Conservation (phyloP, 2,113 vertebrate species). For the Xyliphius kryptos region DNA sequence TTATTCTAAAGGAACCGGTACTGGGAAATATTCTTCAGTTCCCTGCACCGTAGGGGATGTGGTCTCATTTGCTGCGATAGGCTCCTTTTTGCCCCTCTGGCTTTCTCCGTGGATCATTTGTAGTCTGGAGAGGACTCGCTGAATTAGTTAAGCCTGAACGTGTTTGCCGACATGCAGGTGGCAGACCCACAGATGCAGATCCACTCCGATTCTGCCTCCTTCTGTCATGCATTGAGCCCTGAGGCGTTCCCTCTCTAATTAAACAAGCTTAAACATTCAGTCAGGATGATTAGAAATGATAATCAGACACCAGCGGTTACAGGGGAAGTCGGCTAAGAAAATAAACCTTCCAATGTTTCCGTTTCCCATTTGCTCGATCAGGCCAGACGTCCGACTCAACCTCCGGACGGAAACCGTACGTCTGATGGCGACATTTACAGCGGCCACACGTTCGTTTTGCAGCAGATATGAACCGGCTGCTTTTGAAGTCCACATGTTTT, state of each 20-base stretch:
- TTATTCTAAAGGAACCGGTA: not conserved
- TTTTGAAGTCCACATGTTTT: no score
- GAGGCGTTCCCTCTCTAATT: slow-evolving; percentile 8
- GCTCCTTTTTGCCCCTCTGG: slow-evolving; percentile 22
- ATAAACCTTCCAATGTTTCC: no score
- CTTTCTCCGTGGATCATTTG: slow-evolving; percentile 29
- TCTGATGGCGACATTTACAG: no score
- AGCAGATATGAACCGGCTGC: no score
- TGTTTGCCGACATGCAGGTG: slow-evolving; percentile 13
- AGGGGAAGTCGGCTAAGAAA: no score
- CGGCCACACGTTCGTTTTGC: no score
- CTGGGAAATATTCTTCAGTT: slow-evolving; percentile 37
- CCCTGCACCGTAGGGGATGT: slow-evolving; percentile 34
- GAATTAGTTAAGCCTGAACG: slow-evolving; percentile 31
- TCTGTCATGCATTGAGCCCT: not conserved
- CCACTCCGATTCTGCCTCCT: not conserved
- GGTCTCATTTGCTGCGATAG: slow-evolving; percentile 34
- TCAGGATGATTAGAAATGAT: not conserved
- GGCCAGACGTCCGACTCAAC: no score
- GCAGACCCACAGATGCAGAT: slow-evolving; percentile 17
- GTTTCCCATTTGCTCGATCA: no score
- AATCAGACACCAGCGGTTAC: not conserved
- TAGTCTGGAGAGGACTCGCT: slow-evolving; percentile 31
- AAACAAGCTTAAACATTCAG: not conserved
- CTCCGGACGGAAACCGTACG: no score